Conservation (phyloP, 2,113 vertebrate genomes). For the Sebastes schlegelii region DNA sequence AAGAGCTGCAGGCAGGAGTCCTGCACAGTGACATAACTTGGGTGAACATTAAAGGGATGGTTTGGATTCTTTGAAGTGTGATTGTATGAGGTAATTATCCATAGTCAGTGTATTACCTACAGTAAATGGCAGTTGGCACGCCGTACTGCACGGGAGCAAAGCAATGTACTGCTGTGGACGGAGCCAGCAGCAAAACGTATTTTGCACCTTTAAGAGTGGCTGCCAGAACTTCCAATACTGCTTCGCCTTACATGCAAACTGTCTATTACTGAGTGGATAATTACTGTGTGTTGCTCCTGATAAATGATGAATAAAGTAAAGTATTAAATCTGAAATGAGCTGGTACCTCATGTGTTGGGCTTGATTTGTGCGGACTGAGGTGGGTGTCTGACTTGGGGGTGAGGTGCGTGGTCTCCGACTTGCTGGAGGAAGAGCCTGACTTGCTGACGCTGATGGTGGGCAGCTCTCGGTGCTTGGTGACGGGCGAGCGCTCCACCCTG, state of each 20-base stretch:
- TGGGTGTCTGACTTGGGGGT: constrained; percentile 85
- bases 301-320: too few species aligned
- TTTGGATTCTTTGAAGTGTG: neutral
- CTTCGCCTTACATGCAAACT: neutral
- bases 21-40: neutral
- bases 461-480: constrained; percentile 81
- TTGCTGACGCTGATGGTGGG: constrained; percentile 84
- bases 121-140: neutral
- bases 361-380: constrained; percentile 92
- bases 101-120: neutral
- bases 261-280: too few species aligned
- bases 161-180: too few species aligned
- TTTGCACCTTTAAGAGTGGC: neutral
- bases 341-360: constrained; percentile 92
- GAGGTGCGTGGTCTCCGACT: constrained; percentile 81
- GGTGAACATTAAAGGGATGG: neutral
- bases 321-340: neutral
- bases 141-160: too few species aligned
- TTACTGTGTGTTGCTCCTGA: neutral
- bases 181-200: too few species aligned
- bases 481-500: constrained; percentile 77
- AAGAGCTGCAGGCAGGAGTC: constrained; percentile 18
- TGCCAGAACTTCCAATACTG: neutral
- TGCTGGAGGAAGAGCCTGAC: constrained; percentile 81
- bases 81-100: neutral